A percentile compares a stretch with the other conserved stretches of the same genome.
These are phyloP conservation scores for Peromyscus californicus DNA, from an alignment of 2,113 vertebrate genomes.

Conservation along the genomic window DNA sequence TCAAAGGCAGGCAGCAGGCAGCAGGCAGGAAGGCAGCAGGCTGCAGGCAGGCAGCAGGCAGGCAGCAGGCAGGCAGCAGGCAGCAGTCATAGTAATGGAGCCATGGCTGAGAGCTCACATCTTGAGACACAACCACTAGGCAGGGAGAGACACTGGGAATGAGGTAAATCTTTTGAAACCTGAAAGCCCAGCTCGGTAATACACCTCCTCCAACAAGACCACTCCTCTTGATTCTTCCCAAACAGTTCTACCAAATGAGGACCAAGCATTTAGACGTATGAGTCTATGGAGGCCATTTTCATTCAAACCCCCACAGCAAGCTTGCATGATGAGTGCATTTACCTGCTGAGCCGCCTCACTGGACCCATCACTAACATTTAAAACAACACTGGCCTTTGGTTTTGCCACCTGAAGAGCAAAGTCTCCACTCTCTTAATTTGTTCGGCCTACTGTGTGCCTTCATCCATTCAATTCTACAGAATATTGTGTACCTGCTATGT, in stretches of 20 bases:
- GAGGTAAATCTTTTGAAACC: background rate
- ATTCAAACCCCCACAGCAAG: background rate
- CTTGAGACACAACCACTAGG: background rate
- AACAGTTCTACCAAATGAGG: background rate
- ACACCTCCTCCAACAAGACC: background rate
- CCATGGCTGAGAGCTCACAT: background rate
- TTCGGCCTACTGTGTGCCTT: background rate
- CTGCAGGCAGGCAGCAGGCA: too few species aligned
- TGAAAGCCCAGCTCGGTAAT: background rate
- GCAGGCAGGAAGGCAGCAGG: too few species aligned
- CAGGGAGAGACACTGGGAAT: background rate
- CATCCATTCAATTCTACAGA: background rate
- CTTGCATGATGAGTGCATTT: background rate
- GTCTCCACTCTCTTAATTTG: background rate
- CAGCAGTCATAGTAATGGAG: background rate
- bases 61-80: background rate
- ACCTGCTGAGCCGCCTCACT: background rate
- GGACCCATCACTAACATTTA: background rate
- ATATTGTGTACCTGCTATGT: background rate
- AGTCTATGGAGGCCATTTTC: background rate
- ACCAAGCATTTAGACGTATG: background rate
- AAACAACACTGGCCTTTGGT: background rate
- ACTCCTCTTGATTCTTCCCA: background rate
- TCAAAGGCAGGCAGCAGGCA: too few species aligned
- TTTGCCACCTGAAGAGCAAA: background rate